Conservation (phyloP, 2,113 vertebrate genomes). For the Phodopus roborovskii region DNA sequence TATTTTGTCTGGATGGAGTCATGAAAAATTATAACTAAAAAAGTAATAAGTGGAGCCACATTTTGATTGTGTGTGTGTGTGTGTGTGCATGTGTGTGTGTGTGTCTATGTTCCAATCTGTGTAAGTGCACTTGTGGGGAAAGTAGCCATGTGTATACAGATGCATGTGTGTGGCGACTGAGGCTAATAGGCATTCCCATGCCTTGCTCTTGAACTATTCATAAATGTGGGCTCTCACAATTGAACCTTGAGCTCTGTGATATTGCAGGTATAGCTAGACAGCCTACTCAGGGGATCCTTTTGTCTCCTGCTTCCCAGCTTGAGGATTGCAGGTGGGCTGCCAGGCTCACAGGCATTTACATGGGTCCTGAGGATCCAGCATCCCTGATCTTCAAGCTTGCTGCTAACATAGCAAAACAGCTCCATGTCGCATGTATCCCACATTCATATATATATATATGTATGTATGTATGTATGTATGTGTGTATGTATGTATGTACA, state of each 20-base stretch:
- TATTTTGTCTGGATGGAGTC: background rate
- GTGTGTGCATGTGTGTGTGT: background rate
- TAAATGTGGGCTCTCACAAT: too few relatives aligned
- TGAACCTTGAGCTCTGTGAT: background rate
- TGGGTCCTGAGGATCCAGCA: background rate
- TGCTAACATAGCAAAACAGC: background rate
- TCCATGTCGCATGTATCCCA: too few relatives aligned
- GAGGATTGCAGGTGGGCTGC: background rate
- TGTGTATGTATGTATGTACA: too few relatives aligned
- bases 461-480: too few relatives aligned
- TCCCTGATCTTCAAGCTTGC: background rate
- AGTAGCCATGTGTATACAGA: background rate
- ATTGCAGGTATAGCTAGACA: background rate
- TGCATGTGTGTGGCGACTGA: rapidly evolving
- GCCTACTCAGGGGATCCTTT: background rate
- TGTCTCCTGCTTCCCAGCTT: background rate
- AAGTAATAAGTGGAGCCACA: background rate
- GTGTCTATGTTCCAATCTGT: background rate
- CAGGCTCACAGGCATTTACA: background rate
- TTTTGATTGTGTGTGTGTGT: background rate
- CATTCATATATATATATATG: too few relatives aligned
- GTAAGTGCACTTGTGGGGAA: background rate
- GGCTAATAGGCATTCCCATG: background rate
- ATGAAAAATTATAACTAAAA: background rate
- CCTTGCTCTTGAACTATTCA: too few relatives aligned